Conservation (phyloP, 2,888 invertebrate genomes). For the Neria commutata region DNA sequence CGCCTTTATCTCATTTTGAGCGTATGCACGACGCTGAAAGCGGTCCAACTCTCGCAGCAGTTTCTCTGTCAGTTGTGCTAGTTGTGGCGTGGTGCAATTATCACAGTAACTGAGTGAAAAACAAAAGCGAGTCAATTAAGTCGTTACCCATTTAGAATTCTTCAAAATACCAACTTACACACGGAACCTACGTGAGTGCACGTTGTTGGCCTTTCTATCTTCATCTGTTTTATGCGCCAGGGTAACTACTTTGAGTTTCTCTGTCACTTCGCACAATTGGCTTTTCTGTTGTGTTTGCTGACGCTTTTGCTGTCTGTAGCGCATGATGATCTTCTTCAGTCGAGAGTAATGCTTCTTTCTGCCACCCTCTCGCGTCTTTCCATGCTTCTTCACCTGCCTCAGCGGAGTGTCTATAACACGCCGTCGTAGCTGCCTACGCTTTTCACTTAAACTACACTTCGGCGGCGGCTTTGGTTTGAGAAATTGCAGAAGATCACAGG, state of each 20-base stretch:
- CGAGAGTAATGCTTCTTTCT: slow-evolving; percentile 35
- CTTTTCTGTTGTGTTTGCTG: slow-evolving; percentile 4
- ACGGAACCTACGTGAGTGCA: slow-evolving; percentile 50
- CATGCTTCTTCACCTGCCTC: slow-evolving; percentile 32
- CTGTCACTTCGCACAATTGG: background rate
- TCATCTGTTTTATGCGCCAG: background rate
- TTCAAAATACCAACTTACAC: slow-evolving; percentile 36
- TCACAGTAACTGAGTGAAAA: slow-evolving; percentile 64
- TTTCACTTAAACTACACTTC: slow-evolving; percentile 22
- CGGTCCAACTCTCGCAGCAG: slow-evolving; percentile 66
- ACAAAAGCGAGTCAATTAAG: background rate
- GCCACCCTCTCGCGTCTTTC: slow-evolving; percentile 35
- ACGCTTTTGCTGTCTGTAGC: slow-evolving; percentile 32
- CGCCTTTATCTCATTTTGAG: slow-evolving; percentile 68
- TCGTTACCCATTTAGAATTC: background rate
- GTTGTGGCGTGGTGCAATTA: slow-evolving; percentile 66
- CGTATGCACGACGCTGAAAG: slow-evolving; percentile 69
- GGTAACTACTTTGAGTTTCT: background rate
- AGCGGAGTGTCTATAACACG: slow-evolving; percentile 19
- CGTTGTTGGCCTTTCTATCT: background rate
- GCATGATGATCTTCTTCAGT: slow-evolving; percentile 42
- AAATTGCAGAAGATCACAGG: slow-evolving; percentile 36
- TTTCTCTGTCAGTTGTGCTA: slow-evolving; percentile 63
- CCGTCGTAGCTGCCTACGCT: slow-evolving; percentile 17
- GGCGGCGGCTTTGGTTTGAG: slow-evolving; percentile 28